Conservation (phyloP, 2,888 invertebrate genomes). For the Ectropis crepuscularia region DNA sequence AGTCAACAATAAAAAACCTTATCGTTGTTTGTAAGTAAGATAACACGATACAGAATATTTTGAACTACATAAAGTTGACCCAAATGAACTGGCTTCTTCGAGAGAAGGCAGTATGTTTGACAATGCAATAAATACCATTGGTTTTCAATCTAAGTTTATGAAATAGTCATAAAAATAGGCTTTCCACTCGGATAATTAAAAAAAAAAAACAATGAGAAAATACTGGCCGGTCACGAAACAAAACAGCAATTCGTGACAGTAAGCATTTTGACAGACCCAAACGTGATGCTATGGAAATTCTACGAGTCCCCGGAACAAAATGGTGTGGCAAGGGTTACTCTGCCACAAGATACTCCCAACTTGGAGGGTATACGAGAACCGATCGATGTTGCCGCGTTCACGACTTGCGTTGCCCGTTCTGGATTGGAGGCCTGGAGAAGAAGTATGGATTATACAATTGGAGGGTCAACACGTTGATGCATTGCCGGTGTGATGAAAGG, state of each 20-base stretch:
- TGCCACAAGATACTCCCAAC: slow-evolving; percentile 91
- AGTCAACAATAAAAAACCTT: too few relatives aligned
- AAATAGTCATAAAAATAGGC: too few relatives aligned
- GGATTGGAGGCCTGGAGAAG: slow-evolving; percentile 92
- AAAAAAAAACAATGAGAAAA: slow-evolving; percentile 20
- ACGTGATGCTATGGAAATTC: slow-evolving; percentile 85
- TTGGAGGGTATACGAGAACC: slow-evolving; percentile 93
- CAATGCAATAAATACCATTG: too few relatives aligned
- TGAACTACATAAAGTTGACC: too few relatives aligned
- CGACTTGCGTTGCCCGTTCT: slow-evolving; percentile 93
- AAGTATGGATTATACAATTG: slow-evolving; percentile 95
- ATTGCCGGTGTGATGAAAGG: slow-evolving; percentile 97
- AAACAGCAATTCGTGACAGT: not conserved
- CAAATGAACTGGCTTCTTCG: too few relatives aligned
- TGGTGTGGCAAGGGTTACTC: slow-evolving; percentile 97
- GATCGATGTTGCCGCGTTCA: slow-evolving; percentile 96
- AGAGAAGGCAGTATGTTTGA: too few relatives aligned
- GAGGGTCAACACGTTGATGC: slow-evolving; percentile 95
- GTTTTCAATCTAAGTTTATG: too few relatives aligned
- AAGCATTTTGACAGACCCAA: slow-evolving; percentile 65
- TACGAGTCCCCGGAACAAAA: slow-evolving; percentile 95
- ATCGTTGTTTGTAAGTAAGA: not conserved
- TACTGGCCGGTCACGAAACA: slow-evolving; percentile 37
- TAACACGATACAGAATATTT: not conserved
- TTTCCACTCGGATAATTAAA: slow-evolving; percentile 6